Conservation (phyloP, 1,140 invertebrate genomes). For the Arion vulgaris region DNA sequence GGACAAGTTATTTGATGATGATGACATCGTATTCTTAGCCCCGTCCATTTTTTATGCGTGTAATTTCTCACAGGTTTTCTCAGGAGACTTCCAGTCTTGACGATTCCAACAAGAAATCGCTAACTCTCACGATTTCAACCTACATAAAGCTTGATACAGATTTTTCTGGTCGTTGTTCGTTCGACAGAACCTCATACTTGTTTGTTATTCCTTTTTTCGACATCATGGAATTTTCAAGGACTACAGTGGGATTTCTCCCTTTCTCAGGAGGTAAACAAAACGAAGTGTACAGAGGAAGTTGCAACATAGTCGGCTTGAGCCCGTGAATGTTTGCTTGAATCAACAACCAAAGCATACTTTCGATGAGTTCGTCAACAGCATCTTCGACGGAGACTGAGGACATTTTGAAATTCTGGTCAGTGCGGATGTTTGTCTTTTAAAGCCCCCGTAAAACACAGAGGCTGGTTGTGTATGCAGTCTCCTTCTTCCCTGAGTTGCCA, state of each 20-base stretch:
- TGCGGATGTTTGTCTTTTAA: slow-evolving; percentile 27
- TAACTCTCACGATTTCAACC: no score
- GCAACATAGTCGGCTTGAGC: slow-evolving; percentile 7
- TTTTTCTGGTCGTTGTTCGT: no score
- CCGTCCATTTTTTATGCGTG: no score
- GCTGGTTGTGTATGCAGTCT: background rate
- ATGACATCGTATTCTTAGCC: no score
- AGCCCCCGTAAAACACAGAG: background rate
- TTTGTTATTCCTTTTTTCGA: background rate
- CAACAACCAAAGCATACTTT: slow-evolving; percentile 1
- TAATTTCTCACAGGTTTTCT: no score
- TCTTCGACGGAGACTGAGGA: background rate
- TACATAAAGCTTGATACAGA: no score
- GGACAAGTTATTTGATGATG: no score
- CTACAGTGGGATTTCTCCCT: background rate
- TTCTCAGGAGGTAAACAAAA: slow-evolving; percentile 8
- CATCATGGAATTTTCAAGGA: background rate
- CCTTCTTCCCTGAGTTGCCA: background rate
- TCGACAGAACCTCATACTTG: no score
- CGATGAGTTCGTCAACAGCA: slow-evolving; percentile 16
- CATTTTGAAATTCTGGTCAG: slow-evolving; percentile 17
- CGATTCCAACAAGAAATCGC: no score
- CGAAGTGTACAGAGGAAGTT: slow-evolving; percentile 25
- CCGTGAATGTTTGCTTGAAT: slow-evolving; percentile 14
- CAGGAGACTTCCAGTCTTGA: no score